phyloP scores from a whole-genome alignment of 1,140 invertebrate genomes.

The Radopholus similis region DNA sequence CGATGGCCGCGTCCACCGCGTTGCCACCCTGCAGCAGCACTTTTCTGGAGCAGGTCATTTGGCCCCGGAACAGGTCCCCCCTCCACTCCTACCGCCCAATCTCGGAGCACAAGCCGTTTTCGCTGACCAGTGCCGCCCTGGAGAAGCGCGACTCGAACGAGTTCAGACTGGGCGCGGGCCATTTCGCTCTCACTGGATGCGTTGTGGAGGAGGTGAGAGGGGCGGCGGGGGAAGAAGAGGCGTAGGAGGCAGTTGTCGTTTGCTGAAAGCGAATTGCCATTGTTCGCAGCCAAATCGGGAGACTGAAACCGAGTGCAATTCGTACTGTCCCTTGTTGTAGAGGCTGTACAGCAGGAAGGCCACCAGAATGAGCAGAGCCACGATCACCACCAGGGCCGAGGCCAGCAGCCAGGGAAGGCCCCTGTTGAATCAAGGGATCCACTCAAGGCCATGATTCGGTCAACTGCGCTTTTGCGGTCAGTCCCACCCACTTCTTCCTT shows the following conservation, averaged over 20 bases:
- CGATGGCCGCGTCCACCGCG: conserved; percentile 79
- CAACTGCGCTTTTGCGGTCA: not conserved
- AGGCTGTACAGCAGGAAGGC: conserved; percentile 34
- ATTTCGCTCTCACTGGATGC: conserved; percentile 22
- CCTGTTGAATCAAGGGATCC: conserved; percentile 26
- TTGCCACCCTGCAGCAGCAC: conserved; percentile 76
- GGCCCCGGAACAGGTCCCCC: not conserved
- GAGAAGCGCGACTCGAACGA: conserved; percentile 33
- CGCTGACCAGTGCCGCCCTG: conserved; percentile 45
- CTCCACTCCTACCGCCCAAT: conserved; percentile 40
- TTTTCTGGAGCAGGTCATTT: conserved; percentile 67
- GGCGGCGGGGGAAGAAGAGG: too few species aligned
- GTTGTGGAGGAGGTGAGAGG: too few species aligned
- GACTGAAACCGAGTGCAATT: conserved; percentile 4
- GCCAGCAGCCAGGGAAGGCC: conserved; percentile 49
- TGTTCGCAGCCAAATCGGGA: not conserved
- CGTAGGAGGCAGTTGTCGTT: too few species aligned
- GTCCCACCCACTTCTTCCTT: not conserved
- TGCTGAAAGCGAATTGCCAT: too few species aligned
- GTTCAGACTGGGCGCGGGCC: conserved; percentile 24
- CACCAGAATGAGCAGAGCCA: conserved; percentile 34
- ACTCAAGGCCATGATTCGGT: not conserved
- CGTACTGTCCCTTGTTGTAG: too few species aligned
- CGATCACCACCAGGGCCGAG: conserved; percentile 27
- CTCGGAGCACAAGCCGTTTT: conserved; percentile 49